phyloP scores from a whole-genome alignment of 2,888 invertebrate genomes.

The Neuroscelio doddi region DNA sequence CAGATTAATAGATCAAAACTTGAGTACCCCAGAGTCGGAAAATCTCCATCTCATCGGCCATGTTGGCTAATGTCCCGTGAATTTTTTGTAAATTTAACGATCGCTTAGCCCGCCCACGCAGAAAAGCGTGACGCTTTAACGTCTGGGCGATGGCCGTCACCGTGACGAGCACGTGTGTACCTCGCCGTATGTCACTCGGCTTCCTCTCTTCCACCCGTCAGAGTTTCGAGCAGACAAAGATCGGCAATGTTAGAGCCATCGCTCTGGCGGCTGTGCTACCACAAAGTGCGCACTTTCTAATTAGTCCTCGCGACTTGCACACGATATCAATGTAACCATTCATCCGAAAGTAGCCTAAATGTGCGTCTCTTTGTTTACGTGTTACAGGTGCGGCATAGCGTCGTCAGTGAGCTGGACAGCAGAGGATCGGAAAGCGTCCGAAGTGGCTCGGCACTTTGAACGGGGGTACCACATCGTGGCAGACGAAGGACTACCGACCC shows the following conservation, averaged over 20 bases:
- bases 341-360: conserved; percentile 10
- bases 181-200: conserved; percentile 68
- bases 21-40: conserved; percentile 10
- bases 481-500: conserved; percentile 60
- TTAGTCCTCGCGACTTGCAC: conserved; percentile 26
- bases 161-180: conserved; percentile 70
- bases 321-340: conserved; percentile 8
- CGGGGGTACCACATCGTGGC: conserved; percentile 60
- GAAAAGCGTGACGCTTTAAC: conserved; percentile 59
- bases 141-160: conserved; percentile 69
- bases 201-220: conserved; percentile 45
- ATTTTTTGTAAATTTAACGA: conserved; percentile 50
- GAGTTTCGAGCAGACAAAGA: conserved; percentile 49
- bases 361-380: conserved; percentile 25
- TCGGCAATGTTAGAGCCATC: conserved; percentile 36
- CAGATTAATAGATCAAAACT: conserved; percentile 1
- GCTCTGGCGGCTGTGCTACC: not conserved
- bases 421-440: conserved; percentile 66
- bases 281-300: conserved; percentile 25
- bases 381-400: conserved; percentile 71
- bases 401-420: conserved; percentile 68
- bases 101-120: conserved; percentile 68
- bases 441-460: conserved; percentile 64
- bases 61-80: conserved; percentile 33
- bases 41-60: conserved; percentile 26